Evolutionary conservation across 2,113 vertebrate species (phyloP).

Genomic region (Sciurus niger): DNA sequence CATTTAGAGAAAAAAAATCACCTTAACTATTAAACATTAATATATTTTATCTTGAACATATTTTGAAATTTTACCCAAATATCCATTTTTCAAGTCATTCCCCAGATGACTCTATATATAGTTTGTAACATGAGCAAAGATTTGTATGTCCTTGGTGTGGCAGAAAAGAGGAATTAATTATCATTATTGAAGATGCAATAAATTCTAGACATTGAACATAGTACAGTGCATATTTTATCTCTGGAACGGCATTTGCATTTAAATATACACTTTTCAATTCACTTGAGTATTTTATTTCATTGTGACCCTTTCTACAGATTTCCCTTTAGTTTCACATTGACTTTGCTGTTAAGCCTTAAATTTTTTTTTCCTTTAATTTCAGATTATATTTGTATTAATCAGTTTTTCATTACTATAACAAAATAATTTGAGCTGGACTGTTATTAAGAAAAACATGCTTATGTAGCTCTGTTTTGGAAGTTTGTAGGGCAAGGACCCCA

Average conservation of each 20-base stretch:
- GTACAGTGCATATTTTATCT: not conserved
- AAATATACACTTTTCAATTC: not conserved
- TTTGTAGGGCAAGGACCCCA: not conserved
- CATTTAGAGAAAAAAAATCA: not conserved
- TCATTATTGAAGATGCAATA: not conserved
- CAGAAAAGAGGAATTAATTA: not conserved
- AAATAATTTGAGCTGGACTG: not conserved
- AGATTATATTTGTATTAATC: not conserved
- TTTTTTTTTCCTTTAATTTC: not conserved
- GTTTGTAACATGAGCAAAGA: not conserved
- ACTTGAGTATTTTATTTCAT: not conserved
- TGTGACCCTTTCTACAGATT: not conserved
- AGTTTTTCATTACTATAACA: not conserved
- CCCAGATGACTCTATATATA: not conserved
- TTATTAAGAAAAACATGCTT: not conserved
- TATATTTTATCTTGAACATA: not conserved
- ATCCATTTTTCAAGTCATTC: not conserved
- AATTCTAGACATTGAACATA: not conserved
- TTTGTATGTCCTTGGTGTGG: not conserved
- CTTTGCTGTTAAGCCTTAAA: not conserved
- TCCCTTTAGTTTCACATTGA: not conserved
- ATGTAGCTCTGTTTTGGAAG: not conserved
- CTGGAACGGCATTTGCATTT: not conserved
- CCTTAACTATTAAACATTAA: not conserved
- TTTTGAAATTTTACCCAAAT: not conserved